Evolutionary conservation across 2,888 invertebrate genomes (phyloP).

Genomic region (Pristionchus entomophagus): DNA sequence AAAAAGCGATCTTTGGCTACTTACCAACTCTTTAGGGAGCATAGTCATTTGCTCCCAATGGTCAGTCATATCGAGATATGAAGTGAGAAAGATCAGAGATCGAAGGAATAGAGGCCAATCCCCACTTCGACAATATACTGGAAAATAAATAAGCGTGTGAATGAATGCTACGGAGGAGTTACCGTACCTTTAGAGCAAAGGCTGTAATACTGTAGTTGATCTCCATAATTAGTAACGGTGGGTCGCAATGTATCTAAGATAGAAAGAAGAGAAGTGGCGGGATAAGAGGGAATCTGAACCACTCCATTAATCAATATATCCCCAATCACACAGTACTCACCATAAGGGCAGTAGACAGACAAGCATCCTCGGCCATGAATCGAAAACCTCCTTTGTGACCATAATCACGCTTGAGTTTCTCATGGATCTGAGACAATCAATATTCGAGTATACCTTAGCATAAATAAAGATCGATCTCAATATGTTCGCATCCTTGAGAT

Average conservation of each 20-base stretch:
- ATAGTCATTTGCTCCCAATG: conserved; percentile 23
- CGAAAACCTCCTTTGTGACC: conserved; percentile 30
- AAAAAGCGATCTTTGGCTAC: background rate
- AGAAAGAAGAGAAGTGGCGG: conserved; percentile 15
- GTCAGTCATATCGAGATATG: conserved; percentile 20
- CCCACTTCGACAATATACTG: conserved; percentile 13
- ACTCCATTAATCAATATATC: no score
- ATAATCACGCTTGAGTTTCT: background rate
- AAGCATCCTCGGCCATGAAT: conserved; percentile 35
- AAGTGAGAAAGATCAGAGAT: conserved; percentile 32
- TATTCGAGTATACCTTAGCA: background rate
- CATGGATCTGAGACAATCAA: background rate
- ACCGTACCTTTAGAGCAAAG: conserved; percentile 26
- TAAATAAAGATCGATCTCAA: background rate
- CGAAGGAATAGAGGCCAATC: conserved; percentile 14
- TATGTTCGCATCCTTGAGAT: background rate
- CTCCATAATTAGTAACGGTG: conserved; percentile 29
- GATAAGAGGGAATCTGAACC: background rate
- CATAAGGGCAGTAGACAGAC: conserved; percentile 19
- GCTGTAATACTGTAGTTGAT: conserved; percentile 32
- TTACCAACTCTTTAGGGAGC: background rate
- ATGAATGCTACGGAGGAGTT: background rate
- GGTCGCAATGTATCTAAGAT: conserved; percentile 9
- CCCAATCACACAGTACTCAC: background rate
- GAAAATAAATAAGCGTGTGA: no score